Evolutionary conservation across 2,113 vertebrate genomes (phyloP).

Genomic region (Dipodomys stephensi): DNA sequence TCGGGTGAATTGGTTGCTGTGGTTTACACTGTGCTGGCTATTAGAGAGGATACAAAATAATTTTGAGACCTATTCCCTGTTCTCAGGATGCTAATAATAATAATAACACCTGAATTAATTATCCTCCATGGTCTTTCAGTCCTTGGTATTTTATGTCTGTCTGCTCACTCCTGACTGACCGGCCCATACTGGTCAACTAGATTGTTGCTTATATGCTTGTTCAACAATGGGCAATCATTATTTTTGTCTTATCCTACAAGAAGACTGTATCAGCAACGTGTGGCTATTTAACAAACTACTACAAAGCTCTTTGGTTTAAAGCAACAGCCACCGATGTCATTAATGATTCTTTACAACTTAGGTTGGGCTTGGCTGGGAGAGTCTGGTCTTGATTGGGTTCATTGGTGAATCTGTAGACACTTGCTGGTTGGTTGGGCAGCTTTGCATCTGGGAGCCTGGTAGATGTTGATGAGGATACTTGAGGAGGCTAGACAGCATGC

Average conservation of each 20-base stretch:
- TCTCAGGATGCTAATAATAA: not conserved
- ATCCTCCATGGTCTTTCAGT: not conserved
- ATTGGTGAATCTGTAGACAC: not conserved
- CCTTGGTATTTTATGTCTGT: not conserved
- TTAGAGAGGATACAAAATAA: slow-evolving; percentile 10
- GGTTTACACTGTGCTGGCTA: not conserved
- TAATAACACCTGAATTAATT: no score
- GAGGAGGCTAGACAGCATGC: not conserved
- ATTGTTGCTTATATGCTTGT: not conserved
- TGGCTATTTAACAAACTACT: not conserved
- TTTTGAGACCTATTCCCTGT: not conserved
- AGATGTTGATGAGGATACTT: not conserved
- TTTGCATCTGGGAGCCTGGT: not conserved
- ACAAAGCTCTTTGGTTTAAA: slow-evolving; percentile 1
- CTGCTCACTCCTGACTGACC: not conserved
- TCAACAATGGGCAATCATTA: not conserved
- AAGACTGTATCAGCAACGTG: not conserved
- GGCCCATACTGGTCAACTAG: not conserved
- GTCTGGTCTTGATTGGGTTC: not conserved
- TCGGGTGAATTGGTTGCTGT: not conserved
- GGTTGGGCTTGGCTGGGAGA: not conserved
- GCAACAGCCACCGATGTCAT: not conserved
- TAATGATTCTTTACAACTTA: not conserved
- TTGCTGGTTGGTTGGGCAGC: not conserved
- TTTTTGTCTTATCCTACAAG: not conserved